Conservation (phyloP, 2,888 invertebrate species). For the Bimastos eiseni region DNA sequence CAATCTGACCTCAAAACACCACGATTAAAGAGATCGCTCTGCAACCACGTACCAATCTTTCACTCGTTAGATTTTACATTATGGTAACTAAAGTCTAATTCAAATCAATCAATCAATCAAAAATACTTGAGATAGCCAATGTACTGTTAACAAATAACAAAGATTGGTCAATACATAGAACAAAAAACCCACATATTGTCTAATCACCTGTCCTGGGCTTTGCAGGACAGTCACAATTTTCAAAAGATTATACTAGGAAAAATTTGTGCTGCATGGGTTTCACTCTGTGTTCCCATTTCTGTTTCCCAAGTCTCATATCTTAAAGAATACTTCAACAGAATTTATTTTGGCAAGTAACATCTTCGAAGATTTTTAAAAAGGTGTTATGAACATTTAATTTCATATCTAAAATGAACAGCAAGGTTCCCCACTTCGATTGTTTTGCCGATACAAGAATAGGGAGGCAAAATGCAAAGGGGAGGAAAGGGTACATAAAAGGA, state of each 20-base stretch:
- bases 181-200: not conserved
- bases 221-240: not conserved
- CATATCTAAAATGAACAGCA: not conserved
- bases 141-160: not conserved
- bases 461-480: too few relatives aligned
- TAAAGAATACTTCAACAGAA: not conserved
- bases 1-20: too few relatives aligned
- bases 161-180: not conserved
- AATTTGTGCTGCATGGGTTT: not conserved
- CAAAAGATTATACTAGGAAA: not conserved
- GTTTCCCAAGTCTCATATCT: not conserved
- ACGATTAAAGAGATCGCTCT: too few relatives aligned
- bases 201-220: not conserved
- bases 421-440: not conserved
- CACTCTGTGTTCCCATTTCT: not conserved
- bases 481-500: not conserved
- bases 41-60: too few relatives aligned
- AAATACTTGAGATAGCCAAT: too few relatives aligned
- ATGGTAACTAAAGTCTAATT: not conserved
- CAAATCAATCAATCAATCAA: not conserved
- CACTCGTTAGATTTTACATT: too few relatives aligned
- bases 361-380: not conserved
- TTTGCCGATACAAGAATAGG: not conserved
- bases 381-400: not conserved
- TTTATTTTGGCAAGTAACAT: not conserved